Percentiles rank a stretch among this genome's conserved stretches.
Conservation (phyloP, 2,888 invertebrate genomes). For the Panopea generosa region DNA sequence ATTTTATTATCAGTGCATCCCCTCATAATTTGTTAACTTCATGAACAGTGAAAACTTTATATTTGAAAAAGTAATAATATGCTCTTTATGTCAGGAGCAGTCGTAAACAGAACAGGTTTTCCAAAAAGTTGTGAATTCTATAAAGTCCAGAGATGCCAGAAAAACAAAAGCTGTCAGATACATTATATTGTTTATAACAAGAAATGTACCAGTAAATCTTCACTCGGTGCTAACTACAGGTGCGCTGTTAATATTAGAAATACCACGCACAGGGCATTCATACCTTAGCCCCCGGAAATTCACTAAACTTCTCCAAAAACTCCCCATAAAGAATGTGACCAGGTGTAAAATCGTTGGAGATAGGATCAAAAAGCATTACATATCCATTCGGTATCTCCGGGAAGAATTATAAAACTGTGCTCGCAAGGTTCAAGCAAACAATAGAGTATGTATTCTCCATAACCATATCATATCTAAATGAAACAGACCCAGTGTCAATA, state of each 20-base stretch:
- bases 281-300: too few species aligned
- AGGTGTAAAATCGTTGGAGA: conserved; percentile 38
- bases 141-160: neutral
- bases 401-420: neutral
- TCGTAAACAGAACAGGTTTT: too few species aligned
- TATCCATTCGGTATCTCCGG: neutral
- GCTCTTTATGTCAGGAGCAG: too few species aligned
- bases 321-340: conserved; percentile 34
- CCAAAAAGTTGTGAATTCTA: too few species aligned
- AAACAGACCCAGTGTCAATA: too few species aligned
- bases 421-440: conserved; percentile 1
- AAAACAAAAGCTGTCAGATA: neutral
- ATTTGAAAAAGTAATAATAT: too few species aligned
- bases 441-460: neutral
- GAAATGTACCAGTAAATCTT: conserved; percentile 13
- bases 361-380: conserved; percentile 24
- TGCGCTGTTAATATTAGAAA: conserved; percentile 20
- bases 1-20: too few species aligned
- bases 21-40: too few species aligned
- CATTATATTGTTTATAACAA: neutral
- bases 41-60: too few species aligned
- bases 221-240: conserved; percentile 10
- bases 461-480: neutral
- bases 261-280: conserved; percentile 3
- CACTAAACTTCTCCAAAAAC: neutral